Evolutionary conservation across 2,888 invertebrate species (phyloP), one percentile per base, ranked within the genome.

Genomic region (Coelopa pilipes): DNA sequence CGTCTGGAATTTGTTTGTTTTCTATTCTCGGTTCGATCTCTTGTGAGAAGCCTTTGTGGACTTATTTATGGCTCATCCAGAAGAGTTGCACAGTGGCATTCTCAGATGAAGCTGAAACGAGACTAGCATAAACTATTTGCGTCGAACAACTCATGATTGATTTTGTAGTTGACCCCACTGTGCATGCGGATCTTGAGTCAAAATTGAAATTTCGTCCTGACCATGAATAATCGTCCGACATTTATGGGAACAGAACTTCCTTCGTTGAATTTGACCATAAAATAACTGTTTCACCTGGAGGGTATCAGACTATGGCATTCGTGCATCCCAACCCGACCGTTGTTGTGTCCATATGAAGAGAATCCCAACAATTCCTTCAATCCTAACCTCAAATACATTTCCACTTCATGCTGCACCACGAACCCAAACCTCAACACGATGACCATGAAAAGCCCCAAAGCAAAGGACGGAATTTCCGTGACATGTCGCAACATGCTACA

Each of bases 201-300:
- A 17, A 46, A 69, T 10, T 19, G 15, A 69, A 69, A 68, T 55
- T 55, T 70, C 62, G 49, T 70, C 34, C 47, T 49, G n/a, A 60
- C 60, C 70, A 70, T 70, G 57, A 72, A 72, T 72, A 57, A 65
- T 55, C 46, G 11, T 53, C 34, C 24, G 72, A 72, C 67, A 67
- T 72, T 72, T 72, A 72, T 72, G 72, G 72, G 72, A 72, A 72
- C 71, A 9, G 53, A 34, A 34, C 57, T 70, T 46, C 34, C 17
- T 57, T 46, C 49, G 49, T 49, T 47, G 7, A 34, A 21, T 70
- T 53, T n/a, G 15, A 24, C 47, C 60, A 24, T 21, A 49, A 47
- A 60, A 70, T 49, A 70, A 60, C 60, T 49, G 50, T 70, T 24
- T 9, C 65, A 45, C 45, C 46, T 34, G 17, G 49, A 45, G 21